A percentile compares a stretch with the other conserved stretches of the same genome.
phyloP scores from a whole-genome alignment of 2,888 invertebrate genomes.

The Troides aeacus region DNA sequence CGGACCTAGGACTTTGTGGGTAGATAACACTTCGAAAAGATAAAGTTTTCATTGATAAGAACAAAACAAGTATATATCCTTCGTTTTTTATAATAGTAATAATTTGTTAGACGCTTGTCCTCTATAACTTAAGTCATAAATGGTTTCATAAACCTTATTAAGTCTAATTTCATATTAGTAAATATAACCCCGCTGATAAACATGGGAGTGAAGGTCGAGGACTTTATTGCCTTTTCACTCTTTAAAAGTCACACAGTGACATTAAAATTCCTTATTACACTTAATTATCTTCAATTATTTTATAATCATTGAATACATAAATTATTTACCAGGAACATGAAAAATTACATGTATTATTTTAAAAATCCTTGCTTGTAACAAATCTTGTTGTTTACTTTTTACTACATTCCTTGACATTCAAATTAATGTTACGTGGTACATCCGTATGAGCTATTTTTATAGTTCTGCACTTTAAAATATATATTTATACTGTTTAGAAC shows the following conservation, averaged over 20 bases:
- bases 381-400: too few species aligned
- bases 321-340: too few species aligned
- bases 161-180: constrained; percentile 1
- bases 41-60: constrained; percentile 21
- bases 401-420: too few species aligned
- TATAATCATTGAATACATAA: not conserved
- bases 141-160: not conserved
- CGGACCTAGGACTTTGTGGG: constrained; percentile 52
- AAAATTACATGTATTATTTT: too few species aligned
- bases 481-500: too few species aligned
- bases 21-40: constrained; percentile 47
- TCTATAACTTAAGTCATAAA: not conserved
- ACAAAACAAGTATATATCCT: not conserved
- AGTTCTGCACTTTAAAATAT: too few species aligned
- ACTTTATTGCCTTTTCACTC: not conserved
- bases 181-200: constrained; percentile 14
- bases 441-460: too few species aligned
- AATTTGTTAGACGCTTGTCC: not conserved
- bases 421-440: too few species aligned
- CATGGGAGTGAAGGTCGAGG: not conserved
- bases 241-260: not conserved
- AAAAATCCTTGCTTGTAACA: too few species aligned
- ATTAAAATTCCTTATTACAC: not conserved
- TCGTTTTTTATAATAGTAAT: too few species aligned
- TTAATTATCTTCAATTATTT: not conserved